Evolutionary conservation across 1,140 invertebrate species (phyloP), one percentile per base, ranked within the genome.

Genomic region (Wasmannia auropunctata): DNA sequence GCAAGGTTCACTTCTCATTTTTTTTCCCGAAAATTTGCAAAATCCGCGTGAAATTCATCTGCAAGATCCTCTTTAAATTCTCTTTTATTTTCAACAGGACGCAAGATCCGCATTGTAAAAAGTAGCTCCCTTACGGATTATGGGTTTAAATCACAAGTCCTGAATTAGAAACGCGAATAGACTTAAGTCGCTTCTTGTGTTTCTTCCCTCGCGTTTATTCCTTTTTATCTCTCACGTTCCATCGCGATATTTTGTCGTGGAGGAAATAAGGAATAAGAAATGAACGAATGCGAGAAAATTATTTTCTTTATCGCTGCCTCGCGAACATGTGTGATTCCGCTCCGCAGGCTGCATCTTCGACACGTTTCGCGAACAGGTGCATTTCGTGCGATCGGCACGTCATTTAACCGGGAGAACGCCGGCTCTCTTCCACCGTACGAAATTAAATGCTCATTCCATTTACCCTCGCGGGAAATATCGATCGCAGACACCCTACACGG

Each of bases 371-470:
- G 22, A 80, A 69, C 31, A 37, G 49, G 25, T 70, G 34, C 43
- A 54, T 56, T 56, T 16, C 19, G 37, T 72, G 56, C 31, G 49
- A 70, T 70, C 37, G 37, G 49, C 51, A 40, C 25, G 25, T 81
- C 37, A 81, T 72, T 72, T n/a, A 67, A 19, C 22, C 49, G 25
- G 1, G 19, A 43, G 37, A 43, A 22, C 46, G 7, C 22, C 22
- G 22, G 16, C 25, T 60, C 25, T 60, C 14, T 86, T 65, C 25
- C 25, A 16, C 25, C 6, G 14, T 65, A 87, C 31, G 22, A 87
- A 58, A 72, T 84, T 63, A 75, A 87, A 75, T 60, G 86, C 40
- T 76, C 28, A 60, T 87, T 86, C 54, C 85, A 65, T 69, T 72
- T 80, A 43, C 63, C n/a, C 40, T 69, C n/a, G 31, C 46, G 46